These are phyloP conservation scores for Prunella strophiata DNA, from an alignment of 2,797 vertebrate species.

Conservation along the genomic window DNA sequence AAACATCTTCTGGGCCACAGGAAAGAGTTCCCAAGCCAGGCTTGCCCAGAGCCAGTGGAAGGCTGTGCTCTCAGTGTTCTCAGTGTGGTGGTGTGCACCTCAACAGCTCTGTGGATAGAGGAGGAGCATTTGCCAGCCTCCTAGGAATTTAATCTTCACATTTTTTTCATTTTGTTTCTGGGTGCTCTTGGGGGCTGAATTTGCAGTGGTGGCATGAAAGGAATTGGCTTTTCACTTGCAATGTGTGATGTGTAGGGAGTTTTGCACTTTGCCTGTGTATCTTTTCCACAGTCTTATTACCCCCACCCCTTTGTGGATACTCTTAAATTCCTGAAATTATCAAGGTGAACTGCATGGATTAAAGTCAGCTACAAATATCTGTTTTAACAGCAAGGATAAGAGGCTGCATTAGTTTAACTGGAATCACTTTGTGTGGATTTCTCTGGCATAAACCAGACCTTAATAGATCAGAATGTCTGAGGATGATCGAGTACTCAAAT, in stretches of 20 bases:
- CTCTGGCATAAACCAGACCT: slow-evolving; percentile 4
- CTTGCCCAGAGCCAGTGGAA: neutral
- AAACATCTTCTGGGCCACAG: rapidly evolving
- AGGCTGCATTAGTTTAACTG: slow-evolving; percentile 8
- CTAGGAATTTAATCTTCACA: neutral
- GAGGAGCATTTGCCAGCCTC: neutral
- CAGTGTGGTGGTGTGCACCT: neutral
- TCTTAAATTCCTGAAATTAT: neutral
- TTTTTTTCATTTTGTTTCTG: neutral
- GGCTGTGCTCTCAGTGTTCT: rapidly evolving
- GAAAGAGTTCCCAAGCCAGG: neutral
- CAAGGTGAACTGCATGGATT: neutral
- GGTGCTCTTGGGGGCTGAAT: neutral
- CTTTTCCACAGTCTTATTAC: neutral
- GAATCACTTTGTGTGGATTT: slow-evolving; percentile 27
- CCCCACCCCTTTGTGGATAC: neutral
- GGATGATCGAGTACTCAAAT: slow-evolving; percentile 18
- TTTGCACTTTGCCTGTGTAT: neutral
- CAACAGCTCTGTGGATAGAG: neutral
- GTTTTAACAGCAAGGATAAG: neutral
- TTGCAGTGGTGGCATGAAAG: neutral
- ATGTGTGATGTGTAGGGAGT: neutral
- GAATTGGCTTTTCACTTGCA: neutral
- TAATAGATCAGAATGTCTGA: slow-evolving; percentile 31
- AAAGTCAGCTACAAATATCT: neutral